These are phyloP conservation scores for Drosophila incognita DNA, from an alignment of 2,888 invertebrate species.

Conservation along the genomic window DNA sequence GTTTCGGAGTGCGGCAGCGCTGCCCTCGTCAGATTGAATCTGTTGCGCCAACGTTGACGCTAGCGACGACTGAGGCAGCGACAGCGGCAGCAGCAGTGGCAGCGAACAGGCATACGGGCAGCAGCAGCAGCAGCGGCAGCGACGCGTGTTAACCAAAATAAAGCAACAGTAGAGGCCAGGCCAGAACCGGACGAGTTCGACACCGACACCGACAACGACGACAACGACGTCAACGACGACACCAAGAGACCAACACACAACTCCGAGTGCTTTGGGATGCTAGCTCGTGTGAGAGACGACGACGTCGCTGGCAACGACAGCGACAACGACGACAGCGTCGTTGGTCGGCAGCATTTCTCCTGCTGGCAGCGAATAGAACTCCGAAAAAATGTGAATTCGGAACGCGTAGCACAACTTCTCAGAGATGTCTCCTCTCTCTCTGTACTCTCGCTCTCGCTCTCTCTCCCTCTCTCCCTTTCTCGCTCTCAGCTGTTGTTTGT, in stretches of 20 bases:
- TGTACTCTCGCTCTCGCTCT: conserved; percentile 35
- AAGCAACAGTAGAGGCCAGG: conserved; percentile 71
- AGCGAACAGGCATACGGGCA: conserved; percentile 9
- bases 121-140: conserved; percentile 35
- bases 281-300: conserved; percentile 54
- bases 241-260: conserved; percentile 36
- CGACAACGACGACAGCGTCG: conserved; percentile 22
- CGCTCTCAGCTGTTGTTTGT: conserved; percentile 60
- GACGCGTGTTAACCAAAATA: conserved; percentile 77
- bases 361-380: conserved; percentile 51
- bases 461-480: conserved; percentile 12
- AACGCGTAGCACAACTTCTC: conserved; percentile 62
- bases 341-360: conserved; percentile 69
- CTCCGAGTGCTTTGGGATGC: conserved; percentile 44
- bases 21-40: conserved; percentile 64
- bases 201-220: conserved; percentile 42
- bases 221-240: conserved; percentile 21
- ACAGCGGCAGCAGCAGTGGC: conserved; percentile 15
- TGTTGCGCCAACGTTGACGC: conserved; percentile 57
- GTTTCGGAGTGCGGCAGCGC: conserved; percentile 82
- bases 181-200: conserved; percentile 73
- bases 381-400: conserved; percentile 60
- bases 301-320: conserved; percentile 19
- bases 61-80: conserved; percentile 17
- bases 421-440: conserved; percentile 37